Evolutionary conservation across 2,888 invertebrate genomes (phyloP).

Genomic region (Celastrina argiolus): DNA sequence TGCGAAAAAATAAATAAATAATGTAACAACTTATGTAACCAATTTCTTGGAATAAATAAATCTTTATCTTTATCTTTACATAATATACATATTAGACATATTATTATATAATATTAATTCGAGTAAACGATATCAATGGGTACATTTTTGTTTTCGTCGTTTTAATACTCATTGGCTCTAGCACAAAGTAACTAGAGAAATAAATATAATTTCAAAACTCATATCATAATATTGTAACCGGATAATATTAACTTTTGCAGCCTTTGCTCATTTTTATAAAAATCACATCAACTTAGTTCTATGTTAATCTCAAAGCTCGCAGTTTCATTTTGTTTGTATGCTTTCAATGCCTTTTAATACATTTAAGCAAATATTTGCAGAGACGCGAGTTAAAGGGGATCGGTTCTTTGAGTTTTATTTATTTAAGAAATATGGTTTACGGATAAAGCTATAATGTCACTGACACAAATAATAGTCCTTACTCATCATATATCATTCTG

Average conservation of each 20-base stretch:
- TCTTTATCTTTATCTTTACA: too few species aligned
- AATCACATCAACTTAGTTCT: background rate
- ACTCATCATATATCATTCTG: too few species aligned
- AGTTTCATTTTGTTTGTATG: background rate
- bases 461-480: too few species aligned
- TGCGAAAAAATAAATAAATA: too few species aligned
- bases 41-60: too few species aligned
- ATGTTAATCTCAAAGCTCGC: background rate
- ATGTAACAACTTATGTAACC: too few species aligned
- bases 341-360: background rate
- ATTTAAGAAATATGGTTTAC: background rate
- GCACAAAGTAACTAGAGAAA: too few species aligned
- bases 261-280: background rate
- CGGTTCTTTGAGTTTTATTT: background rate
- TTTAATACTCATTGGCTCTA: too few species aligned
- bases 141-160: too few species aligned
- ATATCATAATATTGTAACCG: background rate
- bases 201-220: background rate
- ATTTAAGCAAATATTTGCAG: background rate
- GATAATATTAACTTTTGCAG: background rate
- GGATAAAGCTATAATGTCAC: background rate
- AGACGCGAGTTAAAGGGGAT: background rate
- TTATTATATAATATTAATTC: too few species aligned
- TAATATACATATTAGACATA: too few species aligned
- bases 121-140: too few species aligned